A percentile compares a stretch with the other conserved stretches of the same genome.
These are phyloP conservation scores for Ptyas mucosa DNA, from an alignment of 2,113 vertebrate genomes.

Conservation along the genomic window DNA sequence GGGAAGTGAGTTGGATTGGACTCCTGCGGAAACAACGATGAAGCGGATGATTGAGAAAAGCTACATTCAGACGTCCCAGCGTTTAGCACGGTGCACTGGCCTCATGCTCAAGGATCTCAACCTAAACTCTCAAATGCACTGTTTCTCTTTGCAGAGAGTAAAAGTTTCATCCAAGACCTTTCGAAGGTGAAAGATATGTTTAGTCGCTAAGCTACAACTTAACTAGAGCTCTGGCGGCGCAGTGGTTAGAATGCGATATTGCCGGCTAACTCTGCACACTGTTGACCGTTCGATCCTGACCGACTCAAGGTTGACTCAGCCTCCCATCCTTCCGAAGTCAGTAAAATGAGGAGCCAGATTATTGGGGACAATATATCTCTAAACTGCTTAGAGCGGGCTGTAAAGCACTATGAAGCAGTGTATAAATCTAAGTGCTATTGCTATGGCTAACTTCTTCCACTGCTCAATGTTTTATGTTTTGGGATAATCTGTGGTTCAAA, in stretches of 20 bases:
- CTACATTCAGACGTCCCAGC: not conserved
- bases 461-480: not conserved
- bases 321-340: not conserved
- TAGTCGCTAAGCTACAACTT: not conserved
- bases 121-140: not conserved
- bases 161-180: not conserved
- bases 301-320: not conserved
- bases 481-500: not conserved
- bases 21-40: slow-evolving; percentile 8
- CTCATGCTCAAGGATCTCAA: not conserved
- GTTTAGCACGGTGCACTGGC: not conserved
- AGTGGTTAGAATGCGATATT: not conserved
- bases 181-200: not conserved
- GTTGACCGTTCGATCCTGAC: not conserved
- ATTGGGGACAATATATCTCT: not conserved
- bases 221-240: not conserved
- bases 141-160: too few species aligned
- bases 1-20: not conserved
- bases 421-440: not conserved
- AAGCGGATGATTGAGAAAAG: slow-evolving; percentile 23
- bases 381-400: not conserved
- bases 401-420: not conserved
- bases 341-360: not conserved
- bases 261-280: not conserved
- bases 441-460: not conserved